Evolutionary conservation across 2,797 vertebrate species (phyloP).

Genomic region (Mormyrops attenuatus): DNA sequence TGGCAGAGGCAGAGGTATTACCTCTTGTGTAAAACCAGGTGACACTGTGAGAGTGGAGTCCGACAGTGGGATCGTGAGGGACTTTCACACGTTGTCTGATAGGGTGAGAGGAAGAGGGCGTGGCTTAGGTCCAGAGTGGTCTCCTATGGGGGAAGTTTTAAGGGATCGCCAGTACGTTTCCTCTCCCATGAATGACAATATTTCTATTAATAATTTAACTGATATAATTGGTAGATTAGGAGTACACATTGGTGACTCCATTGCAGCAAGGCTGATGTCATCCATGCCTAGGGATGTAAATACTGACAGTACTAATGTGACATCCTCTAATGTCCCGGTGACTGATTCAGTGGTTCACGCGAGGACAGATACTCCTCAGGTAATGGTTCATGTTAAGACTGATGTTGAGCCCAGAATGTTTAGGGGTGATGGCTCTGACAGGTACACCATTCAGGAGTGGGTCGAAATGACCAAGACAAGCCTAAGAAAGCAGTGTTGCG

Average conservation of each 20-base stretch:
- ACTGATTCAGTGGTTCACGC: not conserved
- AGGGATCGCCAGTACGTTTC: not conserved
- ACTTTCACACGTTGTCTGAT: not conserved
- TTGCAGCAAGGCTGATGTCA: not conserved
- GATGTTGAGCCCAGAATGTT: not conserved
- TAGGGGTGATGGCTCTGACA: not conserved
- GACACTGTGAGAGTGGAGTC: not conserved
- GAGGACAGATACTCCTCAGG: not conserved
- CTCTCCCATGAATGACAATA: not conserved
- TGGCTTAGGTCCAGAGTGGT: not conserved
- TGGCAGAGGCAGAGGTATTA: not conserved
- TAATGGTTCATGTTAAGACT: not conserved
- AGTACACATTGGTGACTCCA: not conserved
- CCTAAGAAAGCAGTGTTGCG: not conserved
- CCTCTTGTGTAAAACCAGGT: not conserved
- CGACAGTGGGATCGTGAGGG: not conserved
- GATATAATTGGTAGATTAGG: not conserved
- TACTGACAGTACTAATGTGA: not conserved
- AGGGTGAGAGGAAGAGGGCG: not conserved
- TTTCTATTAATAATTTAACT: not conserved
- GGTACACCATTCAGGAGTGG: not conserved
- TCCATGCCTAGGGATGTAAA: not conserved
- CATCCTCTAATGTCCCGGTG: not conserved
- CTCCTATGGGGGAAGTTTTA: not conserved
- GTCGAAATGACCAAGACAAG: not conserved